These are phyloP conservation scores for Cetoscarus ocellatus DNA, from an alignment of 2,797 vertebrate genomes.

Conservation along the genomic window DNA sequence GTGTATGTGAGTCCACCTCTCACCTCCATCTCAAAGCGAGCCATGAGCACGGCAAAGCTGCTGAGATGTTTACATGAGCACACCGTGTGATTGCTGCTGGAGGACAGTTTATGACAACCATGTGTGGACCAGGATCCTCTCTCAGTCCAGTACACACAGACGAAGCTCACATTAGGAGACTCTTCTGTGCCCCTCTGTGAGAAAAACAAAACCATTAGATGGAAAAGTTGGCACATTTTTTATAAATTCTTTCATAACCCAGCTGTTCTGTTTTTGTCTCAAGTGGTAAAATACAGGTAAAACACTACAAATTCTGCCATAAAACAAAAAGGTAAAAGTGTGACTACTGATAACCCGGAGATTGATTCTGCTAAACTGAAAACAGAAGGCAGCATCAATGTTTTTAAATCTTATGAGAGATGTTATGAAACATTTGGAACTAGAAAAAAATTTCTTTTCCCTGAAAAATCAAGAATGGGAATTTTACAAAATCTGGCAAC, in stretches of 20 bases:
- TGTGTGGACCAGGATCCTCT: slow-evolving; percentile 79
- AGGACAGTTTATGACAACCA: slow-evolving; percentile 72
- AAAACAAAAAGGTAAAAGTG: no score
- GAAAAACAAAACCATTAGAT: slow-evolving; percentile 12
- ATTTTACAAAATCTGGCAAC: no score
- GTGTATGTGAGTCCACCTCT: slow-evolving; percentile 24
- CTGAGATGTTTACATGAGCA: slow-evolving; percentile 87
- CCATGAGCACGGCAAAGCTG: slow-evolving; percentile 91
- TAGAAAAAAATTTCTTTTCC: no score
- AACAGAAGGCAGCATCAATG: no score
- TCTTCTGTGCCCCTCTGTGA: not conserved
- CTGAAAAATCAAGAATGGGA: no score
- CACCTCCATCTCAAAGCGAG: slow-evolving; percentile 86
- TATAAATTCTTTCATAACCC: not conserved
- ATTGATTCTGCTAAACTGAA: no score
- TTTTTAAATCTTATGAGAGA: no score
- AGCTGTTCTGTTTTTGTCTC: not conserved
- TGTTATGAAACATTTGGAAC: no score
- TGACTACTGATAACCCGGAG: no score
- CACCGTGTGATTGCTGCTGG: slow-evolving; percentile 61
- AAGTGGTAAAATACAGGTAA: no score
- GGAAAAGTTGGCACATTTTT: not conserved
- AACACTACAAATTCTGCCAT: no score
- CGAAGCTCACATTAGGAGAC: slow-evolving; percentile 43
- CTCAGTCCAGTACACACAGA: slow-evolving; percentile 86